A percentile compares a stretch with the other conserved stretches of the same genome.
Evolutionary conservation across 2,113 vertebrate genomes (phyloP).

Genomic region (Aptenodytes patagonicus): DNA sequence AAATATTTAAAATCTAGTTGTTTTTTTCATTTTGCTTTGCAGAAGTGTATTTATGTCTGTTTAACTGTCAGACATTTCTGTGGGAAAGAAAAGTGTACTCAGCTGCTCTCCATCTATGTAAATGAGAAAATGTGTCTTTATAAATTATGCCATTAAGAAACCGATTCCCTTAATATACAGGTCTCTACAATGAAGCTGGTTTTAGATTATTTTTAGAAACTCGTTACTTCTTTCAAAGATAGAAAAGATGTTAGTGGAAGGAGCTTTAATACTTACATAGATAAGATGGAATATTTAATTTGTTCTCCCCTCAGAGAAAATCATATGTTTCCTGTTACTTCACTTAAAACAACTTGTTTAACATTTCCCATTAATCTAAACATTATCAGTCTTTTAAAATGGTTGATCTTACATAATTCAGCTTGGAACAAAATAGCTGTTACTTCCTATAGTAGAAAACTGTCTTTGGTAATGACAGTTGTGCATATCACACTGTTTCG

Average conservation of each 20-base stretch:
- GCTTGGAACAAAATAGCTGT: not conserved
- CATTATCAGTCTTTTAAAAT: not conserved
- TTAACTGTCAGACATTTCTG: not conserved
- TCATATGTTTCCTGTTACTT: not conserved
- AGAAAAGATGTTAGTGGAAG: not conserved
- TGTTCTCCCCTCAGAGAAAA: not conserved
- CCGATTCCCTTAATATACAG: not conserved
- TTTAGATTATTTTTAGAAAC: not conserved
- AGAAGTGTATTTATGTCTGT: not conserved
- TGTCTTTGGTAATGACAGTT: not conserved
- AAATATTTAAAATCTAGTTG: not conserved
- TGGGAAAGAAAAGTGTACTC: not conserved
- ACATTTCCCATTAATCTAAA: not conserved
- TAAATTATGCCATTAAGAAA: not conserved
- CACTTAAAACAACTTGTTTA: not conserved
- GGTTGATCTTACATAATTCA: not conserved
- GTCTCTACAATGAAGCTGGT: not conserved
- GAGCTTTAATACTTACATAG: not conserved
- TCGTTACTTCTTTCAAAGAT: not conserved
- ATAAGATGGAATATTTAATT: not conserved
- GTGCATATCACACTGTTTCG: not conserved
- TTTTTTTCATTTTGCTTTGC: not conserved
- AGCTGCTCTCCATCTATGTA: not conserved
- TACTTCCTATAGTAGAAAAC: not conserved
- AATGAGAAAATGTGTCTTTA: not conserved